Conservation (phyloP, 1,140 invertebrate genomes). For the Parasteatoda tepidariorum region DNA sequence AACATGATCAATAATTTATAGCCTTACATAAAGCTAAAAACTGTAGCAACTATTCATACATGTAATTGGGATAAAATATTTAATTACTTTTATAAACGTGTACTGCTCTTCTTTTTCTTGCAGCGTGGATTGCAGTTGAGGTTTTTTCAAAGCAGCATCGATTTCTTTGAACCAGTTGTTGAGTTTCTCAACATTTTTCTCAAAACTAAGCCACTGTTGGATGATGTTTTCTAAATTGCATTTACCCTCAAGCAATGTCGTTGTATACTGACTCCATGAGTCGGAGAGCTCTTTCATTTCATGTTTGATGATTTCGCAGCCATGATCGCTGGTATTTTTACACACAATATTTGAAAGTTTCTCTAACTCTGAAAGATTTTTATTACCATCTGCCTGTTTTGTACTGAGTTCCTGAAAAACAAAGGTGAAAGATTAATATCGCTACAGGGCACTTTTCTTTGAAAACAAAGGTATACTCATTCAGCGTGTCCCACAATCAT, state of each 20-base stretch:
- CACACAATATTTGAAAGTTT: conserved; percentile 77
- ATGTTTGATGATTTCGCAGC: conserved; percentile 78
- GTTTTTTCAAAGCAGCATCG: conserved; percentile 78
- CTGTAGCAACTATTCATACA: too few species aligned
- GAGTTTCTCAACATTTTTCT: conserved; percentile 80
- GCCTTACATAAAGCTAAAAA: too few species aligned
- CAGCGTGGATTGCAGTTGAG: conserved; percentile 82
- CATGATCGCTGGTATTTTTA: conserved; percentile 82
- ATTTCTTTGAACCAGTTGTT: conserved; percentile 86
- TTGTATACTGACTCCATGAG: conserved; percentile 73
- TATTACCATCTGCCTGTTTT: conserved; percentile 78
- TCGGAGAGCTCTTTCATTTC: conserved; percentile 76
- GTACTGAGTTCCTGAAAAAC: conserved; percentile 73
- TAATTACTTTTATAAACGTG: conserved; percentile 24
- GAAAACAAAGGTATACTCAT: too few species aligned
- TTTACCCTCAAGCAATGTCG: conserved; percentile 66
- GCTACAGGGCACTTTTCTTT: too few species aligned
- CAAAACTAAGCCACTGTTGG: conserved; percentile 89
- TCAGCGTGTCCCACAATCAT: too few species aligned
- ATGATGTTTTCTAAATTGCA: conserved; percentile 77
- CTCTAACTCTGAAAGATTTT: conserved; percentile 78
- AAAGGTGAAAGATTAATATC: too few species aligned
- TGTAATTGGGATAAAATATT: background rate
- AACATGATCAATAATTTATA: too few species aligned
- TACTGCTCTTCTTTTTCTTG: conserved; percentile 79